A percentile compares a stretch with the other conserved stretches of the same genome.
Conservation (phyloP, 2,888 invertebrate genomes). For the Drosophila setosimentum region DNA sequence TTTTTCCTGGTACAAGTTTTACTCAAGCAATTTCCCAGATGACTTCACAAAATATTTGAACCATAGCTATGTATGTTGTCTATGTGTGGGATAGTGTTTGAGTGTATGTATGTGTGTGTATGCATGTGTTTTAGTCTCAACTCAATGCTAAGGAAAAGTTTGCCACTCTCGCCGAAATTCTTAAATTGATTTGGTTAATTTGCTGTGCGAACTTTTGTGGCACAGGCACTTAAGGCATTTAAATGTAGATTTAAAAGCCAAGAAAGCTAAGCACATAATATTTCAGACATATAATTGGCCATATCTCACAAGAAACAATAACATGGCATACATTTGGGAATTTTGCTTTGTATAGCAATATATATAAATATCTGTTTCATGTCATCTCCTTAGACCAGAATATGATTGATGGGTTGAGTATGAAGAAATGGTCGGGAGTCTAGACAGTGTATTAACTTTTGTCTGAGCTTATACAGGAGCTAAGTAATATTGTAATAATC, state of each 20-base stretch:
- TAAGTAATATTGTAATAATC: neutral
- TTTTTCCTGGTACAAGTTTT: constrained; percentile 53
- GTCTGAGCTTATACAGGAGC: constrained; percentile 3
- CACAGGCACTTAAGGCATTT: constrained; percentile 34
- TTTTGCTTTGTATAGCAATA: neutral
- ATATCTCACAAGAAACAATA: constrained; percentile 16
- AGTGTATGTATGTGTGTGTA: constrained; percentile 23
- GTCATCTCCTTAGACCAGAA: constrained; percentile 1
- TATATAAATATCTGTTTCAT: neutral
- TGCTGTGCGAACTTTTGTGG: constrained; percentile 47
- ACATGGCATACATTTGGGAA: constrained; percentile 14
- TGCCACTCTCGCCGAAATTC: constrained; percentile 33
- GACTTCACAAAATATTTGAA: constrained; percentile 57
- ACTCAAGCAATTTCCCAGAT: constrained; percentile 43
- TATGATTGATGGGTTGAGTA: constrained; percentile 3
- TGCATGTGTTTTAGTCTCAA: constrained; percentile 33
- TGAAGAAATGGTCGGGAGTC: neutral
- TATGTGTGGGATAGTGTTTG: constrained; percentile 16
- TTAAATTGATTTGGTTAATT: constrained; percentile 71
- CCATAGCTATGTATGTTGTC: constrained; percentile 1
- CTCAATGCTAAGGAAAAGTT: constrained; percentile 33
- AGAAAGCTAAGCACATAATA: constrained; percentile 22
- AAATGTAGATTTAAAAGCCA: constrained; percentile 34
- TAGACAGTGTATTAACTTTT: constrained; percentile 11
- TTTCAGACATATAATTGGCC: constrained; percentile 35